Percentiles rank a stretch among this genome's conserved stretches.
Conservation (phyloP, 2,888 invertebrate species). For the Diarsia brunnea region DNA sequence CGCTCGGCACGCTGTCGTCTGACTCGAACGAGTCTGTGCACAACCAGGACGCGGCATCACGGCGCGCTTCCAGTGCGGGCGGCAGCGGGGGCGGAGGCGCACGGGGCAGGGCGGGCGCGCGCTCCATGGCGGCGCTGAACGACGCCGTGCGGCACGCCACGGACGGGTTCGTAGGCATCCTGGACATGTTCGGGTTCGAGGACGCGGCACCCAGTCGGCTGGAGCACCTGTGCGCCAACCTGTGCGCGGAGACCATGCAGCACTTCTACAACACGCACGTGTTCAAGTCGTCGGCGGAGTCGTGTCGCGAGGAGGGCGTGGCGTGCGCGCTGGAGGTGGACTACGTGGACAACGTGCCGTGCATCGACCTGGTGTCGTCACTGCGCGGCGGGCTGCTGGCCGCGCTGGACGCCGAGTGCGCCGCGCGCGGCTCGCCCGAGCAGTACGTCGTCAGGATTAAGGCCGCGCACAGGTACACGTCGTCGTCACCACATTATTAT, state of each 20-base stretch:
- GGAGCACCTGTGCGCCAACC: constrained; percentile 98
- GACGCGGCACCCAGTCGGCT: constrained; percentile 97
- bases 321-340: constrained; percentile 97
- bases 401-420: constrained; percentile 97
- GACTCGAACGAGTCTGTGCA: constrained; percentile 98
- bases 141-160: constrained; percentile 98
- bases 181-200: constrained; percentile 99
- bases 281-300: constrained; percentile 98
- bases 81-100: constrained; percentile 68
- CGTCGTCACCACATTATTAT: no score
- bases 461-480: constrained; percentile 78
- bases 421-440: constrained; percentile 94
- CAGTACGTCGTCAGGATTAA: constrained; percentile 83
- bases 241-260: constrained; percentile 99
- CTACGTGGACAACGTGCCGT: constrained; percentile 98
- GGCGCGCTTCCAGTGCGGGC: constrained; percentile 96
- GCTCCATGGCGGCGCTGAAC: constrained; percentile 97
- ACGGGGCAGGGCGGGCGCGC: constrained; percentile 93
- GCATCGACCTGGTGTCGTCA: constrained; percentile 98
- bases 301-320: constrained; percentile 98
- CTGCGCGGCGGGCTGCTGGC: constrained; percentile 97
- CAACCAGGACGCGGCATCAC: constrained; percentile 96
- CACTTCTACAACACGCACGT: constrained; percentile 99
- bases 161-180: constrained; percentile 98
- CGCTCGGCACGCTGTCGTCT: constrained; percentile 96